Evolutionary conservation across 2,797 vertebrate genomes (phyloP).

Genomic region (Gymnopithys bicolor): DNA sequence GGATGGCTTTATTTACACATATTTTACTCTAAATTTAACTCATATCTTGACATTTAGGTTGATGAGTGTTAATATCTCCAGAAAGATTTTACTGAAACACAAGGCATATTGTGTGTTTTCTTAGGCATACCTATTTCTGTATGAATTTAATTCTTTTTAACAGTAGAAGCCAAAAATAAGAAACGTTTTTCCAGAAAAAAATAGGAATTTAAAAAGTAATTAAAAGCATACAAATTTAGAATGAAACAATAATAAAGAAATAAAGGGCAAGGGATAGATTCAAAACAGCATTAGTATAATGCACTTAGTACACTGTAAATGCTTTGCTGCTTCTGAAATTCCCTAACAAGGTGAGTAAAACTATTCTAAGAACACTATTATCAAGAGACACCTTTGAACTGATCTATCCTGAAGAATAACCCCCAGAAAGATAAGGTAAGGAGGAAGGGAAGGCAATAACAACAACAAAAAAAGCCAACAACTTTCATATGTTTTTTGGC

Average conservation of each 20-base stretch:
- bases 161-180: background rate
- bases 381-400: constrained; percentile 82
- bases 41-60: constrained; percentile 48
- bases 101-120: background rate
- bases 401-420: constrained; percentile 80
- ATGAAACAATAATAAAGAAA: background rate
- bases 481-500: constrained; percentile 78
- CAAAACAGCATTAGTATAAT: constrained; percentile 30
- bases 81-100: constrained; percentile 34
- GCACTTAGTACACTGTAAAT: constrained; percentile 44
- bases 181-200: constrained; percentile 42
- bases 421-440: constrained; percentile 79
- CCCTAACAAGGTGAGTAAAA: constrained; percentile 78
- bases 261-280: background rate
- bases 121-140: background rate
- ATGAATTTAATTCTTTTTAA: background rate
- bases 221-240: constrained; percentile 4
- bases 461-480: background rate
- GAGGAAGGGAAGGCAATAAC: background rate
- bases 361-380: constrained; percentile 75
- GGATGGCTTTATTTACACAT: constrained; percentile 39
- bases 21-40: constrained; percentile 70
- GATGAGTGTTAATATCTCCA: constrained; percentile 40
- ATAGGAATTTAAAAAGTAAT: constrained; percentile 24
- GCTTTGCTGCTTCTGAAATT: constrained; percentile 74